A percentile compares a stretch with the other conserved stretches of the same genome.
These are phyloP conservation scores for Frankliniella intonsa DNA, from an alignment of 2,888 invertebrate genomes.

Conservation along the genomic window DNA sequence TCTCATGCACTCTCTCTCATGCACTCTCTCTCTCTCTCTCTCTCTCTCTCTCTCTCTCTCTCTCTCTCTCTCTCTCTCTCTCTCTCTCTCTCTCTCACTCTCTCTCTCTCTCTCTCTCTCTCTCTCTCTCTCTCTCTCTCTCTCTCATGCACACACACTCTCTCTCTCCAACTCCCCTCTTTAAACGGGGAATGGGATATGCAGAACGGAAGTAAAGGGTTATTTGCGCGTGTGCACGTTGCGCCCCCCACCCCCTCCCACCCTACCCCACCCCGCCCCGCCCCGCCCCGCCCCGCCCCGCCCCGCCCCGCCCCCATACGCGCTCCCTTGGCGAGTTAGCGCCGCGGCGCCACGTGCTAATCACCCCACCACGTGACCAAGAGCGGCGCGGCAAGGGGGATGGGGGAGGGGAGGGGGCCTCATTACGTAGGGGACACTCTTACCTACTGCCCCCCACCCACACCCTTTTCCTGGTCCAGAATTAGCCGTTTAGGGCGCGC, in stretches of 20 bases:
- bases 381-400: too few species aligned
- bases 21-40: background rate
- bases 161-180: background rate
- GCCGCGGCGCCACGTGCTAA: too few species aligned
- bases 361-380: too few species aligned
- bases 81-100: background rate
- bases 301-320: background rate
- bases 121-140: background rate
- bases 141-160: background rate
- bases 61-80: background rate
- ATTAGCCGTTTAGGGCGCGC: too few species aligned
- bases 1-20: background rate
- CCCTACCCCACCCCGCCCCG: background rate
- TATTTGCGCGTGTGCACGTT: background rate
- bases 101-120: conserved; percentile 1
- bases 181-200: background rate
- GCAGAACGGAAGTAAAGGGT: background rate
- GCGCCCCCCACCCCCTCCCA: background rate
- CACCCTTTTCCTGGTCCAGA: too few species aligned
- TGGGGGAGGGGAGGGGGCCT: too few species aligned
- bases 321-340: too few species aligned
- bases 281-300: background rate
- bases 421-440: too few species aligned
- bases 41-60: background rate
- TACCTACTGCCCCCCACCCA: too few species aligned